Evolutionary conservation across 2,113 vertebrate species (phyloP), one percentile per base, ranked within the genome.

Genomic region (Hippocampus comes): DNA sequence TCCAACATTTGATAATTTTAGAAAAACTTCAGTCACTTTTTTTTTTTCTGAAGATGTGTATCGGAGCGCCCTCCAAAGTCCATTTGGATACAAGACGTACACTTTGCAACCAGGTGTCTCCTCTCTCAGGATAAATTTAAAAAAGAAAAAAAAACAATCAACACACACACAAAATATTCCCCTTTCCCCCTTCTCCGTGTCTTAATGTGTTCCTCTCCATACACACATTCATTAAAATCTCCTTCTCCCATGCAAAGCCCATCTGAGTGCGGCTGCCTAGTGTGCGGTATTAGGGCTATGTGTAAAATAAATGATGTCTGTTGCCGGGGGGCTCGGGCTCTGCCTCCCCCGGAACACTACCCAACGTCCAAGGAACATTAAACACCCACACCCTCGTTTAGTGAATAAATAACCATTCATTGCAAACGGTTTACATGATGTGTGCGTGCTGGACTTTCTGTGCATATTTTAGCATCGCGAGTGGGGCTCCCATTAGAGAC

Each of bases 241-340:
- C 81, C 86, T 81, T 86, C 78, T 80, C 73, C 73, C 85, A 83
- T 81, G 78, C 79, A 86, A 89, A 89, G 92, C 94, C 92, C 88
- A 92, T 95, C 95, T 94, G 87, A 89, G 86, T 79, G 91, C 89
- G 66, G 92, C 93, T 95, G 95, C 95, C 95, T 95, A 93, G 96
- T 94, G 95, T 94, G 95, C 93, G 93, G 95, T 96, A 95, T 96
- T 95, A 95, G 94, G 27, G 94, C 94, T 95, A 97, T 97, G 94
- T 95, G 94, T 95, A 95, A 96, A 98, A 98, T 99, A 99, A 99
- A 99, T 99, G 95, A 98, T 97, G 95, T 98, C 96, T 98, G 94
- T 94, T 97, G 94, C 96, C 95, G 94, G 95, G 95, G 94, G 96
- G 95, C 92, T 93, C 89, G 91, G 30, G 93, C 94, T 88, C 94